phyloP scores from a whole-genome alignment of 2,888 invertebrate species.

The Salticus scenicus region DNA sequence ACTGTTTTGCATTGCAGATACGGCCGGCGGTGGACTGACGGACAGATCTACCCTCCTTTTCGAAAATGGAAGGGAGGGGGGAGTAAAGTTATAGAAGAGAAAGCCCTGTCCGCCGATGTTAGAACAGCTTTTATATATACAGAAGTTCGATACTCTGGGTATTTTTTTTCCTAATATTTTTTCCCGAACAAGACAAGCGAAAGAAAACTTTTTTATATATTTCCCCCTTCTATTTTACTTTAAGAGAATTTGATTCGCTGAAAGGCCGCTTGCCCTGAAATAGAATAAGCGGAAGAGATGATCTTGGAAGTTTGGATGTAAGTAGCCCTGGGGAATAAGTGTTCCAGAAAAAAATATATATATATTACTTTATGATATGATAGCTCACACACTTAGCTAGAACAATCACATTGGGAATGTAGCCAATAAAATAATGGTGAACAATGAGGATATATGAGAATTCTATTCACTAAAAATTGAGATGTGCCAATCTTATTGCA shows the following conservation, averaged over 20 bases:
- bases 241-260: constrained; percentile 50
- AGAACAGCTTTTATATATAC: constrained; percentile 59
- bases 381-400: background rate
- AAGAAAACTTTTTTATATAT: background rate
- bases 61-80: background rate
- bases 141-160: constrained; percentile 43
- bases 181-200: background rate
- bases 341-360: constrained; percentile 8
- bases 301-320: constrained; percentile 23
- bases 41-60: constrained; percentile 13
- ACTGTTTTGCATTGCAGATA: constrained; percentile 59
- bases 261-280: constrained; percentile 9
- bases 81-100: constrained; percentile 14
- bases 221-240: background rate
- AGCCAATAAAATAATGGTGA: constrained; percentile 1
- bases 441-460: background rate
- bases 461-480: background rate
- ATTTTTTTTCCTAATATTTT: background rate
- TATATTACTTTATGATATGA: constrained; percentile 17
- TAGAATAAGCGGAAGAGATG: constrained; percentile 31
- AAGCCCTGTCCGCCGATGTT: constrained; percentile 39
- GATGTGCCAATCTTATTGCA: background rate
- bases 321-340: background rate
- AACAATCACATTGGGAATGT: constrained; percentile 18
- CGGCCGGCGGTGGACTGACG: constrained; percentile 41